Conservation (phyloP, 2,797 vertebrate species). For the Scolopax bukidnonensis region DNA sequence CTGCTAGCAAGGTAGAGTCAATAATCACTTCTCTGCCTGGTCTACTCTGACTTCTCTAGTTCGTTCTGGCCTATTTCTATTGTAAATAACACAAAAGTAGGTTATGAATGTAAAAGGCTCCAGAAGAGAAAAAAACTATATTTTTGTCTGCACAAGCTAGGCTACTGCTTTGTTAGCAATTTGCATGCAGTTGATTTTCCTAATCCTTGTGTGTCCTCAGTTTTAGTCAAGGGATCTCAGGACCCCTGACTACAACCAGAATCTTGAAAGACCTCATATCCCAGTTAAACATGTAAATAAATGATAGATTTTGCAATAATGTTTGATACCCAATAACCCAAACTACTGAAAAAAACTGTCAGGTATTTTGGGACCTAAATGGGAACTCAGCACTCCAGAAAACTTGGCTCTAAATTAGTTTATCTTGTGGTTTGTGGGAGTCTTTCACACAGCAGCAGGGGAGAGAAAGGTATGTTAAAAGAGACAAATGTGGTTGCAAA, state of each 20-base stretch:
- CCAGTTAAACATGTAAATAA: neutral
- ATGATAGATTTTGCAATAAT: neutral
- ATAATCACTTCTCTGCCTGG: neutral
- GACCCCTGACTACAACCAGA: neutral
- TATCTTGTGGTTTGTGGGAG: neutral
- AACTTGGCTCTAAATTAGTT: neutral
- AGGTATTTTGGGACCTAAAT: neutral
- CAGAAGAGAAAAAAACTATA: neutral
- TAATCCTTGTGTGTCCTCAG: neutral
- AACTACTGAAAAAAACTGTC: neutral
- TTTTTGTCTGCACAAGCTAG: neutral
- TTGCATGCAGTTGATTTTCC: neutral
- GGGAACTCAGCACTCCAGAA: neutral
- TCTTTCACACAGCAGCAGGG: neutral
- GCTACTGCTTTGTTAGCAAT: neutral
- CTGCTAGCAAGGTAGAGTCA: neutral
- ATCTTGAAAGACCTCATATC: neutral
- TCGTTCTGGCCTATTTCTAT: neutral
- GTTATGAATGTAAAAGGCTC: neutral
- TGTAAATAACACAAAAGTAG: neutral
- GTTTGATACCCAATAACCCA: neutral
- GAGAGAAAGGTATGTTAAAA: neutral
- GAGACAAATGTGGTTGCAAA: neutral
- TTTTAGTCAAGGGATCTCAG: neutral
- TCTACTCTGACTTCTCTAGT: neutral